Evolutionary conservation across 2,113 vertebrate genomes (phyloP).

Genomic region (Chaetura pelagica): DNA sequence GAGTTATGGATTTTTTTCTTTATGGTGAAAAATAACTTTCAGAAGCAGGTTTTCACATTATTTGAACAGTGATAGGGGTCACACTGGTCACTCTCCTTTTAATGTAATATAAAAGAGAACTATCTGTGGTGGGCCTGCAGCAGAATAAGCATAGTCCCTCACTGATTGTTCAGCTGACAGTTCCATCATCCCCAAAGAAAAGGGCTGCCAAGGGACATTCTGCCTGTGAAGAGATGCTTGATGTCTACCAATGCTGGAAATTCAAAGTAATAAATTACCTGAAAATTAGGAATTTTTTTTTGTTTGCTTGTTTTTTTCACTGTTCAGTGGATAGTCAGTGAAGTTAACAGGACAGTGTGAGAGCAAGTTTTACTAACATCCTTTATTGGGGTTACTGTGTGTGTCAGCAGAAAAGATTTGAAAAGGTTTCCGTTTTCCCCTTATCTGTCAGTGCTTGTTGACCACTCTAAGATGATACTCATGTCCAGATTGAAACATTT

Average conservation of each 20-base stretch:
- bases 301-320: not conserved
- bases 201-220: not conserved
- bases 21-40: not conserved
- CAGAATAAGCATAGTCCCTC: not conserved
- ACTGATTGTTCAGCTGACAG: not conserved
- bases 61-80: not conserved
- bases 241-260: not conserved
- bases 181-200: not conserved
- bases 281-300: not conserved
- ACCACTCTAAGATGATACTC: not conserved
- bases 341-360: not conserved
- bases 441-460: not conserved
- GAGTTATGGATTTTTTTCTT: not conserved
- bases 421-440: not conserved
- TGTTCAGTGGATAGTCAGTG: not conserved
- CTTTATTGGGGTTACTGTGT: not conserved
- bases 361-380: not conserved
- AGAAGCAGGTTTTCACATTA: not conserved
- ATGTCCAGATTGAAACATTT: not conserved
- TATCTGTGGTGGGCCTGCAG: not conserved
- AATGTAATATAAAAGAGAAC: slow-evolving; percentile 8
- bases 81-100: not conserved
- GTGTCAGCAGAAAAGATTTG: not conserved
- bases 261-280: not conserved
- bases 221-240: not conserved